phyloP scores from a whole-genome alignment of 2,888 invertebrate species.

The Frankliniella intonsa region DNA sequence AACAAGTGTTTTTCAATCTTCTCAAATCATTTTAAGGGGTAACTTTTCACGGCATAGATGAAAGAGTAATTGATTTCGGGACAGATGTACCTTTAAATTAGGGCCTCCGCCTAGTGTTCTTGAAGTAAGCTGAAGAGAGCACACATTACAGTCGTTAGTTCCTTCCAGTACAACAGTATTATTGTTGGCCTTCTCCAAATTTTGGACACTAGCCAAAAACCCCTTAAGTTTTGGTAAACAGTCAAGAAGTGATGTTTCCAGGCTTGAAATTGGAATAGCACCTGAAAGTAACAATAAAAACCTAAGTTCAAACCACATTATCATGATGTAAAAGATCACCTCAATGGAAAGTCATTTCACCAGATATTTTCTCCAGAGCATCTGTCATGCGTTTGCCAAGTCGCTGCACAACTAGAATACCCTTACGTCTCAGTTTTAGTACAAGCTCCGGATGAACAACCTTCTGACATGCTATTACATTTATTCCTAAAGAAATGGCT shows the following conservation, averaged over 20 bases:
- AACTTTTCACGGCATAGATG: too few species aligned
- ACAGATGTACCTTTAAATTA: background rate
- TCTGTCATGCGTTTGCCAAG: conserved; percentile 32
- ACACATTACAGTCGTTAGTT: background rate
- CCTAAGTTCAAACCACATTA: background rate
- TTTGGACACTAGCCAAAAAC: background rate
- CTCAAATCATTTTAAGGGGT: background rate
- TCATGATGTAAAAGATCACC: conserved; percentile 19
- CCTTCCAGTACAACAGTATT: background rate
- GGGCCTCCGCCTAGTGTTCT: background rate
- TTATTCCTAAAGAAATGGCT: conserved; percentile 28
- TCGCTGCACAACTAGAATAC: conserved; percentile 31
- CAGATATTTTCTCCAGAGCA: conserved; percentile 22
- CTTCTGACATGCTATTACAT: conserved; percentile 33
- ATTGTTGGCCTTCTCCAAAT: background rate
- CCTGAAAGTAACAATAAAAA: background rate
- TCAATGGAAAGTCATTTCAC: conserved; percentile 3
- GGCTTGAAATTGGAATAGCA: background rate
- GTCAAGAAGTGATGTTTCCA: background rate
- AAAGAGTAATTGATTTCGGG: background rate
- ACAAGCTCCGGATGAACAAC: conserved; percentile 30
- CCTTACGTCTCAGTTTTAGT: conserved; percentile 33
- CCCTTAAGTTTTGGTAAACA: background rate
- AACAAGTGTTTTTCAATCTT: conserved; percentile 17
- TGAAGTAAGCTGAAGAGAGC: background rate